These are phyloP conservation scores for Drosophila repleta DNA, from an alignment of 1,140 invertebrate genomes.

Conservation along the genomic window DNA sequence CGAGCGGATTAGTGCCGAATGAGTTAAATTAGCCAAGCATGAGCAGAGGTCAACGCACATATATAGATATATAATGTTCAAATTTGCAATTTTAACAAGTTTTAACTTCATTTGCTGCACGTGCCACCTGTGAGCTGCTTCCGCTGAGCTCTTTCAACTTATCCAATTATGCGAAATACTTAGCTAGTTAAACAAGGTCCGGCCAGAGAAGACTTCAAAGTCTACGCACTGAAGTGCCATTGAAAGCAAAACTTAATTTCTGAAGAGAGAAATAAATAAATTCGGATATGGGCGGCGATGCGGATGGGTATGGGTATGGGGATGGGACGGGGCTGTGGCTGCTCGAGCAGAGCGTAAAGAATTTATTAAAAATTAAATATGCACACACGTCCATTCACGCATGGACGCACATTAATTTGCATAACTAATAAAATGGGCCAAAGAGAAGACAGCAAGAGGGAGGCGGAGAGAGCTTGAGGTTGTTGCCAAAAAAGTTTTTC, in stretches of 20 bases:
- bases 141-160: constrained; percentile 26
- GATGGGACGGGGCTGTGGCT: too few species aligned
- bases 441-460: background rate
- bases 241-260: background rate
- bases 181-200: constrained; percentile 1
- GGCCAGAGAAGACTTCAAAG: too few species aligned
- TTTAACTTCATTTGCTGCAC: background rate
- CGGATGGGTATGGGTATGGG: too few species aligned
- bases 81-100: too few species aligned
- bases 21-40: constrained; percentile 18
- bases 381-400: constrained; percentile 64
- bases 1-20: constrained; percentile 1
- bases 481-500: constrained; percentile 48
- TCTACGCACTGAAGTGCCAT: constrained; percentile 9
- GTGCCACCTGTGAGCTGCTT: constrained; percentile 1
- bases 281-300: too few species aligned
- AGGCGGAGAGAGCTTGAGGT: too few species aligned
- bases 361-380: constrained; percentile 63
- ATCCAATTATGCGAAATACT: constrained; percentile 37
- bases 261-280: constrained; percentile 1
- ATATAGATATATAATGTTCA: too few species aligned
- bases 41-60: too few species aligned
- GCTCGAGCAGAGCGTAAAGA: background rate
- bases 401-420: constrained; percentile 79
- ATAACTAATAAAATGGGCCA: constrained; percentile 68